Conservation (phyloP, 2,888 invertebrate species). For the Drosophila imparisetae region DNA sequence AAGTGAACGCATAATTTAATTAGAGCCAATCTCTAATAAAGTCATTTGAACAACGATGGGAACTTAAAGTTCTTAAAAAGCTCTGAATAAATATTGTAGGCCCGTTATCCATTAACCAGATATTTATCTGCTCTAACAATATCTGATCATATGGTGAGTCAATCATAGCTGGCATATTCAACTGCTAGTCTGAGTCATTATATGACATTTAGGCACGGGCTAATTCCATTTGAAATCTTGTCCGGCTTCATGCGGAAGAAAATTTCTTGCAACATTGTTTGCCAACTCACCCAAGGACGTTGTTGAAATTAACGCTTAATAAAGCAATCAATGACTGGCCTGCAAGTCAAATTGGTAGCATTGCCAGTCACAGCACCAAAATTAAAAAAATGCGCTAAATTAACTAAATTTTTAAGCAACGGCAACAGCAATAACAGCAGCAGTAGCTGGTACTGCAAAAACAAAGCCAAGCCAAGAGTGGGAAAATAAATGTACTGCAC, state of each 20-base stretch:
- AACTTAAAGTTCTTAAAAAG: constrained; percentile 21
- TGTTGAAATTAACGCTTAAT: constrained; percentile 75
- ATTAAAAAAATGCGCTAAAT: constrained; percentile 78
- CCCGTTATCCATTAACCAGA: not conserved
- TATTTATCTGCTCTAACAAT: not conserved
- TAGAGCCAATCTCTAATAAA: constrained; percentile 40
- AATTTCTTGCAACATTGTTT: constrained; percentile 34
- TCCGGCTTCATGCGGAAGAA: constrained; percentile 60
- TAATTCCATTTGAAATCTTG: constrained; percentile 17
- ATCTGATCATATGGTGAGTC: constrained; percentile 3
- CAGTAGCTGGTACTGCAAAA: constrained; percentile 27
- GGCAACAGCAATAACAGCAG: constrained; percentile 14
- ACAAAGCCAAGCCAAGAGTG: constrained; percentile 61
- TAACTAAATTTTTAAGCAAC: constrained; percentile 67
- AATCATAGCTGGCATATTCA: constrained; percentile 5
- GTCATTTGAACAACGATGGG: constrained; percentile 34
- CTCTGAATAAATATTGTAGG: not conserved
- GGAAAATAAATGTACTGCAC: constrained; percentile 76
- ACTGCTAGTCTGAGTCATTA: constrained; percentile 34
- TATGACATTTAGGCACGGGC: constrained; percentile 31
- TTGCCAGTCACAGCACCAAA: constrained; percentile 53
- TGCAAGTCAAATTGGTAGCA: constrained; percentile 78
- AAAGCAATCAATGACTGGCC: constrained; percentile 73
- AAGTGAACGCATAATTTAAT: constrained; percentile 70
- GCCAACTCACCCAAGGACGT: constrained; percentile 65